These are phyloP conservation scores for Coleophora flavipennella DNA, from an alignment of 2,888 invertebrate genomes.

Conservation along the genomic window DNA sequence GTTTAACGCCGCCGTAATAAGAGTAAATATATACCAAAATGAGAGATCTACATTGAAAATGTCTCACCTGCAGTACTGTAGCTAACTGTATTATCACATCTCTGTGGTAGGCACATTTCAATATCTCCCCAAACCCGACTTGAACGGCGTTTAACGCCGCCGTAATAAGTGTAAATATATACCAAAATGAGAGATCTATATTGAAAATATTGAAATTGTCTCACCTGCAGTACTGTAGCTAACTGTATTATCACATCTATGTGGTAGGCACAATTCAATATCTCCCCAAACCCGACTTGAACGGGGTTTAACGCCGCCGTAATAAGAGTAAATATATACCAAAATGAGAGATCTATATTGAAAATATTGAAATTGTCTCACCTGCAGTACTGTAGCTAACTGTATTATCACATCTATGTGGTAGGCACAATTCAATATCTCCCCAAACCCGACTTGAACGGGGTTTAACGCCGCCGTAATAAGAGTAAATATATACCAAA, in stretches of 20 bases:
- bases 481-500: too few relatives aligned
- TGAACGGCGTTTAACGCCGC: conserved; percentile 74
- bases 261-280: conserved; percentile 90
- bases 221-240: conserved; percentile 84
- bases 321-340: too few relatives aligned
- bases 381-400: conserved; percentile 85
- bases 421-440: conserved; percentile 89
- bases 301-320: conserved; percentile 72
- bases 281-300: conserved; percentile 83
- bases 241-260: conserved; percentile 87
- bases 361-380: conserved; percentile 34
- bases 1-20: conserved; percentile 58
- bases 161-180: conserved; percentile 45
- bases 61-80: too few relatives aligned
- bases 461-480: conserved; percentile 68
- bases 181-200: too few relatives aligned
- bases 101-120: conserved; percentile 90
- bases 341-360: too few relatives aligned
- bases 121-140: conserved; percentile 84
- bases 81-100: conserved; percentile 88
- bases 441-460: conserved; percentile 80
- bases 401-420: conserved; percentile 90
- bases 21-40: too few relatives aligned
- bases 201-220: too few relatives aligned
- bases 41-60: too few relatives aligned